phyloP scores from a whole-genome alignment of 2,113 vertebrate genomes.

The Telmatochromis sp. region DNA sequence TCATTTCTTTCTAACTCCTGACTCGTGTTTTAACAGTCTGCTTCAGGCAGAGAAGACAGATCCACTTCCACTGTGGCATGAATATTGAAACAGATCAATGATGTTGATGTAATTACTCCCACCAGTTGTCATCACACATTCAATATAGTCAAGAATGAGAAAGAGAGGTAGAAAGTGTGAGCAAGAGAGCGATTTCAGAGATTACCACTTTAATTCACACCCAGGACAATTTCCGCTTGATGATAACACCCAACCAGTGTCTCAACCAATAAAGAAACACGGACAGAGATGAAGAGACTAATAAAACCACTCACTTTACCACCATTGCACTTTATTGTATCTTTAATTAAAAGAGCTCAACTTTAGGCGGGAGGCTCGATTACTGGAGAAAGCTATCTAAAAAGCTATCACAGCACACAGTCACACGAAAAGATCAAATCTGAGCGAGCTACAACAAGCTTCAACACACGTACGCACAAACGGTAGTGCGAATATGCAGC shows the following conservation, averaged over 20 bases:
- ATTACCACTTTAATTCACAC: constrained; percentile 33
- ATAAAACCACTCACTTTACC: constrained; percentile 18
- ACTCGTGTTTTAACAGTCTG: background rate
- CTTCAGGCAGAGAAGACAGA: constrained; percentile 1
- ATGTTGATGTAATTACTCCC: constrained; percentile 53
- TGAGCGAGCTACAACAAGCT: background rate
- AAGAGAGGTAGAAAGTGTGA: background rate
- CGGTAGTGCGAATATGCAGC: background rate
- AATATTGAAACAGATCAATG: constrained; percentile 60
- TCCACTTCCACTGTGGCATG: constrained; percentile 4
- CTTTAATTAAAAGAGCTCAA: constrained; percentile 57
- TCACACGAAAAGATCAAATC: background rate
- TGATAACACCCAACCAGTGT: constrained; percentile 44
- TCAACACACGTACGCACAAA: background rate
- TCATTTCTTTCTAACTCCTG: too few relatives aligned
- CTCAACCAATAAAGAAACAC: constrained; percentile 34
- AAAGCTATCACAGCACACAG: constrained; percentile 12
- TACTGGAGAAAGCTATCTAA: constrained; percentile 12
- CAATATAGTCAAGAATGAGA: background rate
- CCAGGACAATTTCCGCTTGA: constrained; percentile 39
- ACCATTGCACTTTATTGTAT: constrained; percentile 28
- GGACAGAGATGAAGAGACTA: constrained; percentile 27
- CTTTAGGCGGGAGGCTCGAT: background rate
- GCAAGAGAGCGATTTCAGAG: constrained; percentile 35
- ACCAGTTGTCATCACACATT: constrained; percentile 24